phyloP scores from a whole-genome alignment of 92 coral and sea anemone genomes.

The Palythoa caribaeorum region DNA sequence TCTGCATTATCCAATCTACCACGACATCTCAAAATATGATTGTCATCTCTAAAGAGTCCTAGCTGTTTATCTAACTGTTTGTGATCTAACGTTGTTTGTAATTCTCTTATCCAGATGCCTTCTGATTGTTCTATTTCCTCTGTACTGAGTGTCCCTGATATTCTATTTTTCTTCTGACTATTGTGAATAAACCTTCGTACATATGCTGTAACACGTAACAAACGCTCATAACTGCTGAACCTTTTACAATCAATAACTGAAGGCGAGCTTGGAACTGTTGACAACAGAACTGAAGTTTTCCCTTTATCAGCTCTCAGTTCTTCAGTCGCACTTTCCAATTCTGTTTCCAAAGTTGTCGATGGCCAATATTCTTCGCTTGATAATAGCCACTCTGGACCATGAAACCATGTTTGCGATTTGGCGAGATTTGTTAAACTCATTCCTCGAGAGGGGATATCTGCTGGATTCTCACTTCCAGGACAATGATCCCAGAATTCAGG shows the following conservation, averaged over 20 bases:
- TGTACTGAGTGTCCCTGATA: conserved; percentile 15
- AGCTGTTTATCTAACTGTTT: conserved; percentile 6
- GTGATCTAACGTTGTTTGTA: background rate
- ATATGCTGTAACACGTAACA: conserved; percentile 25
- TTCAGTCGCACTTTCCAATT: background rate
- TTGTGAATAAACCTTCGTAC: conserved; percentile 1
- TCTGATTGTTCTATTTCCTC: conserved; percentile 17
- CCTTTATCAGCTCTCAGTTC: conserved; percentile 12
- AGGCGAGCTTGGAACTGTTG: background rate
- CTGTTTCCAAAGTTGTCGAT: background rate
- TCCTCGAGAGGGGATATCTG: conserved; percentile 32
- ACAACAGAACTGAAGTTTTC: conserved; percentile 11
- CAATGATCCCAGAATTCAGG: conserved; percentile 32
- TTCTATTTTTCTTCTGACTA: background rate
- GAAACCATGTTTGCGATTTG: conserved; percentile 23
- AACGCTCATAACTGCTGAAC: conserved; percentile 11
- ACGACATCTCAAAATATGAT: conserved; percentile 17
- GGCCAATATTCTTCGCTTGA: conserved; percentile 16
- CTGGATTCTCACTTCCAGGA: conserved; percentile 6
- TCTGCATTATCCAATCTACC: background rate
- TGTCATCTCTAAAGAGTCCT: conserved; percentile 20
- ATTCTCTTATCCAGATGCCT: background rate
- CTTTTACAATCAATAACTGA: background rate
- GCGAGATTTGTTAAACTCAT: conserved; percentile 7
- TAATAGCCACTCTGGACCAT: conserved; percentile 32